Evolutionary conservation across 2,797 vertebrate species (phyloP), one percentile per base, ranked within the genome.

Genomic region (Novumbra hubbsi): DNA sequence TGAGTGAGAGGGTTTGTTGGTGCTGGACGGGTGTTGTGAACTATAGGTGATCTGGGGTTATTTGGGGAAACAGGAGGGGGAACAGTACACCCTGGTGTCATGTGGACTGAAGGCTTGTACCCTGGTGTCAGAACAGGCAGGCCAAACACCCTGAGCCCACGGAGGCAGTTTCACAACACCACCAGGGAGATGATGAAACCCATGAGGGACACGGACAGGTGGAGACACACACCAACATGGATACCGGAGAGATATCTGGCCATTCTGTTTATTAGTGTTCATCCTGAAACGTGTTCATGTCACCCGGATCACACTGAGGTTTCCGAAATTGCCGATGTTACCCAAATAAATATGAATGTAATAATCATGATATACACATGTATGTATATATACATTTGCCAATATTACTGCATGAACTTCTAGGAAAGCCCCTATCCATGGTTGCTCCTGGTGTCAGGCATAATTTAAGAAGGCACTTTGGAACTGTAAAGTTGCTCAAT

Each of bases 151-250:
- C 41, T 45, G 41, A 57, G n/a, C n/a, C 52, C n/a, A 57, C n/a
- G 8, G 6, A 21, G 55, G 24, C 15, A 57, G 76, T 88, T 90
- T 88, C 90, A 90, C 90, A 93, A 88, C 70, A 76, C 74, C 60
- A 73, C 73, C 68, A 15, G 81, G 85, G 84, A 74, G 90, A 91
- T 94, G 92, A 92, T 92, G 93, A 94, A 94, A 94, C 85, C 24
- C 1, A 30, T 30, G 87, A 94, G 82, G 70, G 87, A 83, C 92
- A 91, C 90, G 88, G 87, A 91, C 94, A 94, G 93, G 93, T 94
- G 93, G 82, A 76, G 7, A 21, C 91, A 89, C 85, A 90, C 65
- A n/a, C 9, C 21, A 7, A 6, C 16, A 52, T 14, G 15, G 17
- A 52, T 17, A 19, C 0, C 14, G 6, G 34, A 71, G 34, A 71